Evolutionary conservation across 64 coral and sea anemone genomes (phyloP).

Genomic region (Dendrophyllia cribrosa): DNA sequence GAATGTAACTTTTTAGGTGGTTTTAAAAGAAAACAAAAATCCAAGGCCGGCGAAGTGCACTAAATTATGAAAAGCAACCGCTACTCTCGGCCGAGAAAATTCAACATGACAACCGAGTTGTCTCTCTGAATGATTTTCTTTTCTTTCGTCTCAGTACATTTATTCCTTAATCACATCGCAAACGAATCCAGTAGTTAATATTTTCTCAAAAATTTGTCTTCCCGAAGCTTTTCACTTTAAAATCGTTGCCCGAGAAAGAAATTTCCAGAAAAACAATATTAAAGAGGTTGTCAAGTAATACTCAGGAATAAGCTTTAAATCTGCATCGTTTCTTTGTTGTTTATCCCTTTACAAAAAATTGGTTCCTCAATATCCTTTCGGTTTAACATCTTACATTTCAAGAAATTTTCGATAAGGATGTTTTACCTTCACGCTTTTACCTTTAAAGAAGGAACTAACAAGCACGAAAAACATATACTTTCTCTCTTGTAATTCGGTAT

Average conservation of each 20-base stretch:
- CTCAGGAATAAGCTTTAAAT: background rate
- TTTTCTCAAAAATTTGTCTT: no score
- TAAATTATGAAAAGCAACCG: background rate
- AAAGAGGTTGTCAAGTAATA: no score
- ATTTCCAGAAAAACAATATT: no score
- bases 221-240: no score
- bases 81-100: background rate
- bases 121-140: no score
- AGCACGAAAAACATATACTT: background rate
- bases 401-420: no score
- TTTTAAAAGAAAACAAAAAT: background rate
- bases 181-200: no score
- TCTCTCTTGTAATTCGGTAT: background rate
- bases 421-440: background rate
- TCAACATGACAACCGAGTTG: background rate
- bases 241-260: no score
- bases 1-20: background rate
- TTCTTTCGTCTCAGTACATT: no score
- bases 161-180: no score
- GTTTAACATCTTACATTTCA: background rate
- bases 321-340: background rate
- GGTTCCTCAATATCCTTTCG: background rate
- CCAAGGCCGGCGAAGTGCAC: background rate
- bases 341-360: background rate
- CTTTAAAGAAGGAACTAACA: background rate